phyloP scores from a whole-genome alignment of 2,888 invertebrate species.

The Nemotelus nigrinus region DNA sequence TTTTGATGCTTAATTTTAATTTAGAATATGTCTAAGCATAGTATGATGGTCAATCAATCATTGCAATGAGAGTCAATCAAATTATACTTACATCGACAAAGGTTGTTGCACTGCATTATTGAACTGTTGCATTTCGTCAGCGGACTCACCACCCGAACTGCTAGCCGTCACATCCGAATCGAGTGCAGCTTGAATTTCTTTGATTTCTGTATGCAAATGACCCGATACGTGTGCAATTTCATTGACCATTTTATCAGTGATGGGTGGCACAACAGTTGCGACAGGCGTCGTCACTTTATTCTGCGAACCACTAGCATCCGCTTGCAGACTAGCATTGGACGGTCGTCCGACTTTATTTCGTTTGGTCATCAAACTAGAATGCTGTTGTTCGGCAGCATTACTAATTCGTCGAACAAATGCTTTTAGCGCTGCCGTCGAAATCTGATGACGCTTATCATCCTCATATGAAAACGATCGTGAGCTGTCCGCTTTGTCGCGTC shows the following conservation, averaged over 20 bases:
- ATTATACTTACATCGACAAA: slow-evolving; percentile 79
- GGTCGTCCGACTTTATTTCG: slow-evolving; percentile 37
- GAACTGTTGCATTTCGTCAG: slow-evolving; percentile 85
- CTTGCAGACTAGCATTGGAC: slow-evolving; percentile 44
- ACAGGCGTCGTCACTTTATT: slow-evolving; percentile 6
- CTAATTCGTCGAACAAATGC: slow-evolving; percentile 65
- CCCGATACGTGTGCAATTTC: slow-evolving; percentile 79
- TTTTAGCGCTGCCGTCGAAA: slow-evolving; percentile 68
- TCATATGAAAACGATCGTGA: slow-evolving; percentile 56
- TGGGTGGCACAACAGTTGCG: slow-evolving; percentile 61
- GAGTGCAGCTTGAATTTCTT: slow-evolving; percentile 77
- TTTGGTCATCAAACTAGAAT: slow-evolving; percentile 55
- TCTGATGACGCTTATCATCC: slow-evolving; percentile 63
- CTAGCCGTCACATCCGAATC: slow-evolving; percentile 95
- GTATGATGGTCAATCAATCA: too few species aligned
- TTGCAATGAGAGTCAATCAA: too few species aligned
- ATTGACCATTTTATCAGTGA: slow-evolving; percentile 64
- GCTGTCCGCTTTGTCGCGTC: slow-evolving; percentile 52
- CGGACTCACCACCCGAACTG: slow-evolving; percentile 93
- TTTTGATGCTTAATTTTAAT: not conserved
- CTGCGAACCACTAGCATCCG: slow-evolving; percentile 24
- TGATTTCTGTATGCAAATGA: slow-evolving; percentile 76
- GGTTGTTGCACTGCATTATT: slow-evolving; percentile 81
- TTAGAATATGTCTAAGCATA: not conserved
- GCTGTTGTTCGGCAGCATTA: slow-evolving; percentile 59